A percentile compares a stretch with the other conserved stretches of the same genome.
Conservation (phyloP, 2,113 vertebrate species). For the Gasterosteus nipponicus region DNA sequence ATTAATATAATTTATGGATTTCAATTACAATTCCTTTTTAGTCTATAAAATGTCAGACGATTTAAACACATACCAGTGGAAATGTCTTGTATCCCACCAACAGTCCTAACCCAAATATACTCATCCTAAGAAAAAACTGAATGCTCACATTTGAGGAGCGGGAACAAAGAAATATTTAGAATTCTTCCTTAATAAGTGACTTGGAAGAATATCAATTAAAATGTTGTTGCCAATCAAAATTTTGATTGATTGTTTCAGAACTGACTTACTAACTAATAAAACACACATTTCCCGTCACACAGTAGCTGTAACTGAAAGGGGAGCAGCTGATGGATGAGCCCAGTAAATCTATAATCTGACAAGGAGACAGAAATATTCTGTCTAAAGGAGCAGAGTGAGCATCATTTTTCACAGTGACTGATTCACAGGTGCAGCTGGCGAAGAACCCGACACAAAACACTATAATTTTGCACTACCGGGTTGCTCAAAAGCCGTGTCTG, state of each 20-base stretch:
- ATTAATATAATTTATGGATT: background rate
- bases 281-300: background rate
- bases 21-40: too few species aligned
- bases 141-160: background rate
- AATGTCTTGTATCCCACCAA: background rate
- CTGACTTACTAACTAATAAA: background rate
- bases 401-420: constrained; percentile 49
- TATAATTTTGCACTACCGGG: background rate
- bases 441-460: constrained; percentile 3
- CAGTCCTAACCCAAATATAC: background rate
- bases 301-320: constrained; percentile 9
- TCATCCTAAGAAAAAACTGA: background rate
- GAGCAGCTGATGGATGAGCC: constrained; percentile 26
- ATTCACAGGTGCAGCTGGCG: constrained; percentile 22
- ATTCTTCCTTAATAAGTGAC: background rate
- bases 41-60: background rate
- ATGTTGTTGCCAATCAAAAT: background rate
- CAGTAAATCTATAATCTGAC: constrained; percentile 32
- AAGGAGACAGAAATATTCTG: constrained; percentile 45
- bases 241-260: background rate
- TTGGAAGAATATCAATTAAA: background rate
- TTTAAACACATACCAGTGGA: background rate
- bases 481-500: background rate
- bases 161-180: background rate
- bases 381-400: constrained; percentile 38